A percentile compares a stretch with the other conserved stretches of the same genome.
Conservation (phyloP, 2,888 invertebrate genomes). For the Pachycephus smyrnensis region DNA sequence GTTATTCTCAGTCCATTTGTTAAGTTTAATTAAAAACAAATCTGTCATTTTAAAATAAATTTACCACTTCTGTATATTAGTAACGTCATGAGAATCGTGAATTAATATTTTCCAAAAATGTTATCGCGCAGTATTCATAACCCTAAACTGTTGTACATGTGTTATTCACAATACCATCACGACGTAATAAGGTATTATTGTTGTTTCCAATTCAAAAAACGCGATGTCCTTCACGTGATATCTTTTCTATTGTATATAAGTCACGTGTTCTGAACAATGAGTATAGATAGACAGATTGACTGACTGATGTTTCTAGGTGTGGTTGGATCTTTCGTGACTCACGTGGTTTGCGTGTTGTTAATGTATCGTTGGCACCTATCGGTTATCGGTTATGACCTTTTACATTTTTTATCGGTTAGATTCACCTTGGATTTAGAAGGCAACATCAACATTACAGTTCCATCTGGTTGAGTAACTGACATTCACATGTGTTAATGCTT, state of each 20-base stretch:
- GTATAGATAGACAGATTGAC: not conserved
- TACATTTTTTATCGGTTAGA: not conserved
- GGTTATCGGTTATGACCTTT: slow-evolving; percentile 4
- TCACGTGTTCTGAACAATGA: not conserved
- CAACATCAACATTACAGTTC: not conserved
- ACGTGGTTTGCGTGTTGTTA: slow-evolving; percentile 24
- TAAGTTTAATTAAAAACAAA: not conserved
- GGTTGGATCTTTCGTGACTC: slow-evolving; percentile 27
- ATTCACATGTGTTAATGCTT: not conserved
- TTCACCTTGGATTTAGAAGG: not conserved
- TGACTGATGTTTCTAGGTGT: slow-evolving; percentile 9
- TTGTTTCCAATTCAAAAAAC: not conserved
- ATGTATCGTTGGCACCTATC: not conserved
- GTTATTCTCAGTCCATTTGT: not conserved
- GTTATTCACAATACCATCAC: not conserved
- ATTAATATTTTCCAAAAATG: not conserved
- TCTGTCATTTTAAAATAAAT: not conserved
- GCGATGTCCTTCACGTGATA: not conserved
- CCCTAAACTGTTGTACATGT: too few relatives aligned
- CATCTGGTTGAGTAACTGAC: not conserved
- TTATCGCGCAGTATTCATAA: not conserved
- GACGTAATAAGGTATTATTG: not conserved
- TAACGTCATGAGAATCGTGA: not conserved
- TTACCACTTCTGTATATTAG: not conserved
- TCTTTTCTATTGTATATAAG: not conserved